Conservation (phyloP, 2,888 invertebrate species). For the Latheticus oryzae region DNA sequence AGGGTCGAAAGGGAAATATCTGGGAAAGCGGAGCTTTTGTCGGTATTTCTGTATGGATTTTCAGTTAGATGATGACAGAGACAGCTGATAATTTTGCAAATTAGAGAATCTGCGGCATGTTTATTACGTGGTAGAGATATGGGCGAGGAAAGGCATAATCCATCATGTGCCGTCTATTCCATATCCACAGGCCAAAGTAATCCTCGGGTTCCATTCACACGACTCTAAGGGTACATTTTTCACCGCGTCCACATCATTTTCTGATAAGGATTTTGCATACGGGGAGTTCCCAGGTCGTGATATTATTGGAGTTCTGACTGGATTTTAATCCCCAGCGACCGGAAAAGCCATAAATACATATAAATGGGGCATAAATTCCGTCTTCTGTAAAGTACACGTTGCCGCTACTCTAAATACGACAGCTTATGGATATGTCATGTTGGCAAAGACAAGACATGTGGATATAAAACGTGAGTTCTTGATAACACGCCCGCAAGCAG, state of each 20-base stretch:
- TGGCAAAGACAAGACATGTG: slow-evolving; percentile 43
- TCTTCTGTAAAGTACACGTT: slow-evolving; percentile 47
- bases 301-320: slow-evolving; percentile 52
- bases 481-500: slow-evolving; percentile 37
- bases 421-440: slow-evolving; percentile 46
- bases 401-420: slow-evolving; percentile 44
- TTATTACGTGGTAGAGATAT: slow-evolving; percentile 35
- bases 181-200: slow-evolving; percentile 54
- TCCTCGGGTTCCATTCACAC: slow-evolving; percentile 57
- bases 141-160: slow-evolving; percentile 47
- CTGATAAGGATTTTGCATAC: slow-evolving; percentile 57
- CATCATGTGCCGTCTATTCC: slow-evolving; percentile 60
- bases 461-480: slow-evolving; percentile 45
- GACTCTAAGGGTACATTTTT: slow-evolving; percentile 55
- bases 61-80: slow-evolving; percentile 34
- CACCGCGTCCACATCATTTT: slow-evolving; percentile 57
- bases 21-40: slow-evolving; percentile 33
- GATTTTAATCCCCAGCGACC: slow-evolving; percentile 54
- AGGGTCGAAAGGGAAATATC: slow-evolving; percentile 22
- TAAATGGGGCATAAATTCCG: slow-evolving; percentile 55
- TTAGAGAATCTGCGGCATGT: slow-evolving; percentile 38
- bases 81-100: slow-evolving; percentile 36
- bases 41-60: slow-evolving; percentile 29
- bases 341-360: slow-evolving; percentile 56
- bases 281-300: slow-evolving; percentile 49